Evolutionary conservation across 2,888 invertebrate species (phyloP), one percentile per base, ranked within the genome.

Genomic region (Campopleginae sp.): DNA sequence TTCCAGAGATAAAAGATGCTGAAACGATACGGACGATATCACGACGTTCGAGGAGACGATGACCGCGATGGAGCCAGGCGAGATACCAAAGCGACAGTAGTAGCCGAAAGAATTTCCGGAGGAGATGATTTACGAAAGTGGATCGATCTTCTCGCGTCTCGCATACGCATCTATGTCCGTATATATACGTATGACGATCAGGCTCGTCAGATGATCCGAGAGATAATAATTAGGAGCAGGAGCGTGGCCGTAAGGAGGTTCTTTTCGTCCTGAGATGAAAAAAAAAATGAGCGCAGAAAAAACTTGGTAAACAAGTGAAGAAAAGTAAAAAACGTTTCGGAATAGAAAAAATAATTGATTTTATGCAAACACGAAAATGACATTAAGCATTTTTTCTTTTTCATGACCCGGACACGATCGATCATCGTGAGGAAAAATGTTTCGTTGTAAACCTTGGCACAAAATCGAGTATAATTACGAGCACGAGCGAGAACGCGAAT

Each of bases 401-500:
- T 19, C 23, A 6, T 19, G 8, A 54, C 3, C n/a, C 5, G 4
- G 0, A 48, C n/a, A n/a, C 48, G 48, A 48, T n/a, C 5, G 5
- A 17, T 5, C n/a, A 48, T 58, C 6, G n/a, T n/a, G 6, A 31
- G 3, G 0, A 65, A 12, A 12, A n/a, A 19, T 0, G 10, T 19
- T 66, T 44, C 66, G 12, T 23, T 44, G 6, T 46, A 68, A 71
- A 70, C 75, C 80, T 85, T 77, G 82, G 82, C 80, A 80, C 82
- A 85, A 86, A 82, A 76, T 75, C 61, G 68, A 82, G 68, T 77
- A 51, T 68, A 86, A 85, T 86, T 86, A 82, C 63, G 75, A 74
- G 48, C n/a, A 76, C 33, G 66, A 42, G 54, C 46, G 68, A 1
- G 54, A 51, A 38, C 66, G 23, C 31, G 72, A 42, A 65, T 66